A percentile compares a stretch with the other conserved stretches of the same genome.
These are phyloP conservation scores for Festucalex cinctus DNA, from an alignment of 2,113 vertebrate species.

Conservation along the genomic window DNA sequence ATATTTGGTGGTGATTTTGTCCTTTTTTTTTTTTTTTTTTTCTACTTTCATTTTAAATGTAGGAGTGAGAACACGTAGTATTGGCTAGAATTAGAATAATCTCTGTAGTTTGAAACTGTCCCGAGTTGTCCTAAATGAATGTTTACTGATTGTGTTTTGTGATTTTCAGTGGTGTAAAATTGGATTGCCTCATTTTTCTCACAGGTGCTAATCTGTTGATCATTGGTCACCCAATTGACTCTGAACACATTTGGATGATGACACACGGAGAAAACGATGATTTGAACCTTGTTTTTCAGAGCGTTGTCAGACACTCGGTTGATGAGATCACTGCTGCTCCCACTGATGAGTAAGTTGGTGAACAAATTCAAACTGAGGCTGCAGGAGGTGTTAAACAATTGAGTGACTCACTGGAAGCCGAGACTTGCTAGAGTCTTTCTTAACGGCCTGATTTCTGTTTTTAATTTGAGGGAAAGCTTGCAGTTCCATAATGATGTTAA, in stretches of 20 bases:
- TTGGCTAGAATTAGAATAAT: neutral
- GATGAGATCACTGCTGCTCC: conserved; percentile 40
- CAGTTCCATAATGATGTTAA: neutral
- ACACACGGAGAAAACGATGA: neutral
- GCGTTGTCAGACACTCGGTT: conserved; percentile 10
- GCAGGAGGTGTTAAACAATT: conserved; percentile 17
- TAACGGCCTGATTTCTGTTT: conserved; percentile 2
- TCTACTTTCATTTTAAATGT: neutral
- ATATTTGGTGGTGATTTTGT: no score
- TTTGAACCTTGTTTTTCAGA: conserved; percentile 15
- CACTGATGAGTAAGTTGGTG: conserved; percentile 16
- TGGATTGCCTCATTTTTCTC: neutral
- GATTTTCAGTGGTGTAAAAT: neutral
- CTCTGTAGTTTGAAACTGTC: neutral
- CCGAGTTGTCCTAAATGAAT: neutral
- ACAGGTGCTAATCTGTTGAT: neutral
- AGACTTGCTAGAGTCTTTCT: neutral
- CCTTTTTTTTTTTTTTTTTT: no score
- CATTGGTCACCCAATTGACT: neutral
- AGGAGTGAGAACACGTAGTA: neutral
- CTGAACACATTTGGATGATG: neutral
- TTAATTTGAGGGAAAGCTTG: neutral
- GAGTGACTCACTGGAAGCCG: neutral
- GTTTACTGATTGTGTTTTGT: neutral
- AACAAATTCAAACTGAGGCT: neutral